Evolutionary conservation across 2,888 invertebrate genomes (phyloP).

Genomic region (Calameuta pallipes): DNA sequence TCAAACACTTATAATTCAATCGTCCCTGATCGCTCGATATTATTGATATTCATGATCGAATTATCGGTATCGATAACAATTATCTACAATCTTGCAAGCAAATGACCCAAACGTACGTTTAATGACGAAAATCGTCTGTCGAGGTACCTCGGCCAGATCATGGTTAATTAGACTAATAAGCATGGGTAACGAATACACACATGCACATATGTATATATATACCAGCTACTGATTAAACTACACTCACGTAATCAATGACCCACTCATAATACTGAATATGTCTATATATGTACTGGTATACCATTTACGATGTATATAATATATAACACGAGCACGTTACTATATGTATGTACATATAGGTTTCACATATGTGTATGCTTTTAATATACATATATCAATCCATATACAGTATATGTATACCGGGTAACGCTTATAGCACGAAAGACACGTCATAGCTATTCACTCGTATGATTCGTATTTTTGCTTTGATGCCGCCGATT

Average conservation of each 20-base stretch:
- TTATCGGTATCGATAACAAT: neutral
- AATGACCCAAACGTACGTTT: too few relatives aligned
- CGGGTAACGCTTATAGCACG: neutral
- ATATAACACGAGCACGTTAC: too few relatives aligned
- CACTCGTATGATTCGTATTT: neutral
- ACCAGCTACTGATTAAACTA: neutral
- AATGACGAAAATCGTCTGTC: neutral
- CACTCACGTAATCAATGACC: neutral
- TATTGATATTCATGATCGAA: neutral
- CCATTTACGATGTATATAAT: too few relatives aligned
- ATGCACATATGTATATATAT: neutral
- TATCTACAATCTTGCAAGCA: too few relatives aligned
- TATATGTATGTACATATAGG: neutral
- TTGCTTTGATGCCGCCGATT: neutral
- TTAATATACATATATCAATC: neutral
- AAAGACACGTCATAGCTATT: neutral
- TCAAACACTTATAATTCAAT: neutral
- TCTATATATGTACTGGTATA: neutral
- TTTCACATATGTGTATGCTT: neutral
- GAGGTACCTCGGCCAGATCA: neutral
- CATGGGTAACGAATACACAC: neutral
- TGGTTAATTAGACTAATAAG: neutral
- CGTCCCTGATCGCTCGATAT: neutral
- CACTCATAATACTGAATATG: neutral
- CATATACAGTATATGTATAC: neutral